phyloP scores from a whole-genome alignment of 2,888 invertebrate species.

The Callosobruchus maculatus region DNA sequence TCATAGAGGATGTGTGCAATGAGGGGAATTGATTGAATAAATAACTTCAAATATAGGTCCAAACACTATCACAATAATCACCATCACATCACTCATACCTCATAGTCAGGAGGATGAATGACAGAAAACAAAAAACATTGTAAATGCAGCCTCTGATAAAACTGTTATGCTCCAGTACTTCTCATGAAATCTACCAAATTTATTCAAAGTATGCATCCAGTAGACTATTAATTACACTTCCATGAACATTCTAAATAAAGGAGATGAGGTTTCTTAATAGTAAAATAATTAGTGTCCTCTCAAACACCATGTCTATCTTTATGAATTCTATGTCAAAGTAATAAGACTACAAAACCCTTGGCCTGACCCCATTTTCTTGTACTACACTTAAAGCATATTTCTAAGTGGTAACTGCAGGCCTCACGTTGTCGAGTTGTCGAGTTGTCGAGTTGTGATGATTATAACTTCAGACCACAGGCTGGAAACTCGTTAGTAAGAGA shows the following conservation, averaged over 20 bases:
- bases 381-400: background rate
- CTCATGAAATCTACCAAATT: too few species aligned
- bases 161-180: too few species aligned
- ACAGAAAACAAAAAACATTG: too few species aligned
- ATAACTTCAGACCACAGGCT: background rate
- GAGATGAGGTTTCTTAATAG: slow-evolving; percentile 2
- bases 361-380: slow-evolving; percentile 31
- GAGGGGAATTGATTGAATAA: too few species aligned
- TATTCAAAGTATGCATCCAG: background rate
- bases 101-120: too few species aligned
- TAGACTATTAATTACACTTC: background rate
- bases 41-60: too few species aligned
- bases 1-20: too few species aligned
- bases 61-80: too few species aligned
- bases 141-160: too few species aligned
- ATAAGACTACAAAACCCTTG: slow-evolving; percentile 32
- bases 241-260: background rate
- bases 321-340: slow-evolving; percentile 25
- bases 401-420: background rate
- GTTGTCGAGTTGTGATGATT: background rate
- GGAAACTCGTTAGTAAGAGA: background rate
- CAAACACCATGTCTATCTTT: slow-evolving; percentile 21
- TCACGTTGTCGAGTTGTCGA: background rate
- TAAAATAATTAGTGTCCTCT: slow-evolving; percentile 20
- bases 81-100: too few species aligned